Evolutionary conservation across 1,140 invertebrate species (phyloP), one percentile per base, ranked within the genome.

Genomic region (Tetraneura akinire): DNA sequence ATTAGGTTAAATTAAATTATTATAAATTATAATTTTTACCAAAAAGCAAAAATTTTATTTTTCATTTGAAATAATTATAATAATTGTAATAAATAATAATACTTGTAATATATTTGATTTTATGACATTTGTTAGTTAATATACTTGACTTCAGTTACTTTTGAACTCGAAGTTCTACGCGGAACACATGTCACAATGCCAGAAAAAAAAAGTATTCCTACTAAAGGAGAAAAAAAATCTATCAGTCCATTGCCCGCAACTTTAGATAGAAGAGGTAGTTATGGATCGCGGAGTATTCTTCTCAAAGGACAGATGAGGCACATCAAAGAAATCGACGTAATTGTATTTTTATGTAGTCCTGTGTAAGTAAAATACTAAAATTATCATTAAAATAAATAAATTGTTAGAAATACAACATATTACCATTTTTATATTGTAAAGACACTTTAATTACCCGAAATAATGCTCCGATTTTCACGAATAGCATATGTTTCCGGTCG

Each of bases 241-340:
- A 47, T 66, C 55, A 53, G 49, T 82, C 81, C 53, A 82, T 83
- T 81, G 10, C 71, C 78, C 1, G 62, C 66, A 0, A 83, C 51
- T 3, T 47, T 88, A n/a, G 86, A 88, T 80, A 86, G 90, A 10
- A 86, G 91, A 32, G 90, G 90, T 9, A 93, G 91, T 29, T 91
- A 93, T 81, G 91, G 91, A 11, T 85, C 90, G 0, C 87, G 90
- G 13, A 91, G 91, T 74, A 90, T 94, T 29, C 84, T 94, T 13
- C 85, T 94, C 0, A 93, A 94, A 83, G 94, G 94, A n/a, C 93
- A 95, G 83, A 94, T 96, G 89, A 90, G 91, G 83, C 91, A 91
- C 83, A 87, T 96, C 1, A 89, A 91, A 60, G 92, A 95, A 81
- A 90, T 93, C 47, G 90, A 92, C 73, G 89, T 90, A 0, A 89